Evolutionary conservation across 2,797 vertebrate genomes (phyloP).

Genomic region (Acipenser oxyrinchus): DNA sequence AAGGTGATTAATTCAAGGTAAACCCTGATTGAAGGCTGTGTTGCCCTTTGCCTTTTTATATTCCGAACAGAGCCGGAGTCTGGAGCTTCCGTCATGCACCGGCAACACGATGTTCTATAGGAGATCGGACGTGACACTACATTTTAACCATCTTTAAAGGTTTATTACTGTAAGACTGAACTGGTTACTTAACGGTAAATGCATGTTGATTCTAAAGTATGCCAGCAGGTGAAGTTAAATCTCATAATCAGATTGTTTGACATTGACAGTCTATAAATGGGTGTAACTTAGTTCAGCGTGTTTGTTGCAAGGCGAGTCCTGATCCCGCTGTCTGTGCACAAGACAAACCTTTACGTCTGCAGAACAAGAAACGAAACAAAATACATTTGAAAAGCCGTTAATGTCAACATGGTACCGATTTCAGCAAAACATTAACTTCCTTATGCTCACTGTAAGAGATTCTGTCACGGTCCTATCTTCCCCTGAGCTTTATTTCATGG

Average conservation of each 20-base stretch:
- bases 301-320: slow-evolving; percentile 35
- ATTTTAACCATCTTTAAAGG: slow-evolving; percentile 41
- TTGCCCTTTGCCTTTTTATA: slow-evolving; percentile 45
- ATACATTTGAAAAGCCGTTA: too few species aligned
- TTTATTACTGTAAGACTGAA: slow-evolving; percentile 33
- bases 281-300: slow-evolving; percentile 42
- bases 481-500: too few species aligned
- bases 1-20: slow-evolving; percentile 57
- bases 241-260: slow-evolving; percentile 69
- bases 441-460: too few species aligned
- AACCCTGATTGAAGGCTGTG: slow-evolving; percentile 40
- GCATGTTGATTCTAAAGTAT: slow-evolving; percentile 54
- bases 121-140: slow-evolving; percentile 47
- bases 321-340: slow-evolving; percentile 30
- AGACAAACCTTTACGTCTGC: slow-evolving; percentile 16
- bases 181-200: slow-evolving; percentile 32
- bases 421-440: too few species aligned
- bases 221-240: slow-evolving; percentile 57
- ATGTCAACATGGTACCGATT: too few species aligned
- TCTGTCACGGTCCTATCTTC: too few species aligned
- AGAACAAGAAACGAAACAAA: too few species aligned
- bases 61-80: slow-evolving; percentile 39
- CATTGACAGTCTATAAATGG: slow-evolving; percentile 61
- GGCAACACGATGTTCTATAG: slow-evolving; percentile 26
- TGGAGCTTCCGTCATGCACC: slow-evolving; percentile 30